These are phyloP conservation scores for Drosophila peninsularis DNA, from an alignment of 2,888 invertebrate species.

Conservation along the genomic window DNA sequence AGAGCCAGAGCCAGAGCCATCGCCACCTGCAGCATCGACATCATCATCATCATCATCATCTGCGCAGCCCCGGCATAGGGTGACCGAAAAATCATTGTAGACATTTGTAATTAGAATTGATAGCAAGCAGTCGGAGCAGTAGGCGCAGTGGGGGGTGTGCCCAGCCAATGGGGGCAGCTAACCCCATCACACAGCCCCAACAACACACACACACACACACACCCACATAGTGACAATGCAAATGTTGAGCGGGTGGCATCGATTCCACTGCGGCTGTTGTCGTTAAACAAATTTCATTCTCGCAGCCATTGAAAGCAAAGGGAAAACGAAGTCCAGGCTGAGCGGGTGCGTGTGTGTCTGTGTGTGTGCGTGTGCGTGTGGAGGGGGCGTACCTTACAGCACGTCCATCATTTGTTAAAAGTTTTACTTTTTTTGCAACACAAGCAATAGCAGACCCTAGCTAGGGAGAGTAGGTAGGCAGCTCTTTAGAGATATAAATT, in stretches of 20 bases:
- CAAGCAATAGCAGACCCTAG: conserved; percentile 1
- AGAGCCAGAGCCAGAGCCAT: conserved; percentile 16
- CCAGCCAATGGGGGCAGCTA: conserved; percentile 1
- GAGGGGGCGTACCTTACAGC: conserved; percentile 19
- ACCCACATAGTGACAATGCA: conserved; percentile 38
- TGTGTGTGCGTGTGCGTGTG: too few relatives aligned
- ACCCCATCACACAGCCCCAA: conserved; percentile 11
- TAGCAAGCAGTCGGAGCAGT: conserved; percentile 58
- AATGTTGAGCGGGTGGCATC: conserved; percentile 24
- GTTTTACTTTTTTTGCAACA: conserved; percentile 26
- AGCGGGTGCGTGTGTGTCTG: neutral
- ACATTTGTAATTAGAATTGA: conserved; percentile 85
- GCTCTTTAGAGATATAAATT: neutral
- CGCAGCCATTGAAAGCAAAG: conserved; percentile 27
- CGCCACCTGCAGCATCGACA: conserved; percentile 41
- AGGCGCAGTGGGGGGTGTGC: neutral
- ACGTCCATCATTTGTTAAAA: conserved; percentile 69
- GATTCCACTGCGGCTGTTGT: conserved; percentile 51
- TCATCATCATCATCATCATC: conserved; percentile 29
- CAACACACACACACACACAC: neutral
- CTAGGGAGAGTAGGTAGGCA: neutral
- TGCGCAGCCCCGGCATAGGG: conserved; percentile 28
- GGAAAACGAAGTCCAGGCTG: conserved; percentile 5
- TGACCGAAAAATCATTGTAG: conserved; percentile 83
- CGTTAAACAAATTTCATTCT: conserved; percentile 78